phyloP scores from a whole-genome alignment of 2,888 invertebrate species.

The Melipona beecheii region DNA sequence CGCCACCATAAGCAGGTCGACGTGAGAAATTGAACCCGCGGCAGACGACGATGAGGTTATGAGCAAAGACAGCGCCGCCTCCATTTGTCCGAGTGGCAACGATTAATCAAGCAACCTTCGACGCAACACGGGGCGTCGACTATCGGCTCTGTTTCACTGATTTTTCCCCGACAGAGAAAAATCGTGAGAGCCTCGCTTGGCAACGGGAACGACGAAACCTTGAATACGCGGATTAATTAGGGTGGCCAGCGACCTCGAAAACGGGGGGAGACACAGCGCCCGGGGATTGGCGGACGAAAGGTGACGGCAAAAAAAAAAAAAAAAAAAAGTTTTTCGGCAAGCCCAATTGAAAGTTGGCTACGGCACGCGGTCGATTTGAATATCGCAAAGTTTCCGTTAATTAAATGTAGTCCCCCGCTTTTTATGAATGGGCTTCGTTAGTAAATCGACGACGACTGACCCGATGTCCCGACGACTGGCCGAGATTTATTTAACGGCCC shows the following conservation, averaged over 20 bases:
- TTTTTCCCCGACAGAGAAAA: neutral
- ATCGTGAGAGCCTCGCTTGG: neutral
- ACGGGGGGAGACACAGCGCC: too few species aligned
- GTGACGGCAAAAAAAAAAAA: neutral
- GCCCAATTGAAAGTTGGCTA: neutral
- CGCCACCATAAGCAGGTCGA: neutral
- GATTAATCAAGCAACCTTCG: conserved; percentile 8
- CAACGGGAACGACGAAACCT: neutral
- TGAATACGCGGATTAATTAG: neutral
- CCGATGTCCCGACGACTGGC: conserved; percentile 7
- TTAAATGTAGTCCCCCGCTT: conserved; percentile 40
- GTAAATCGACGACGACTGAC: conserved; percentile 23
- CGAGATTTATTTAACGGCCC: conserved; percentile 26
- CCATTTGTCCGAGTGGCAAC: conserved; percentile 7
- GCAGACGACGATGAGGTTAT: neutral
- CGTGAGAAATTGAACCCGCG: conserved; percentile 11
- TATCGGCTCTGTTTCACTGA: neutral
- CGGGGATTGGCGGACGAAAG: neutral
- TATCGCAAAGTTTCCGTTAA: conserved; percentile 51
- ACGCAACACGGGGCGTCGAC: too few species aligned
- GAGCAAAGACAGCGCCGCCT: neutral
- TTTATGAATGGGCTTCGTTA: conserved; percentile 53
- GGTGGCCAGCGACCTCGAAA: too few species aligned
- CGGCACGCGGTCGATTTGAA: conserved; percentile 13
- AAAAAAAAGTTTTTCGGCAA: neutral